Conservation (phyloP, 2,888 invertebrate species). For the Apoda limacodes region DNA sequence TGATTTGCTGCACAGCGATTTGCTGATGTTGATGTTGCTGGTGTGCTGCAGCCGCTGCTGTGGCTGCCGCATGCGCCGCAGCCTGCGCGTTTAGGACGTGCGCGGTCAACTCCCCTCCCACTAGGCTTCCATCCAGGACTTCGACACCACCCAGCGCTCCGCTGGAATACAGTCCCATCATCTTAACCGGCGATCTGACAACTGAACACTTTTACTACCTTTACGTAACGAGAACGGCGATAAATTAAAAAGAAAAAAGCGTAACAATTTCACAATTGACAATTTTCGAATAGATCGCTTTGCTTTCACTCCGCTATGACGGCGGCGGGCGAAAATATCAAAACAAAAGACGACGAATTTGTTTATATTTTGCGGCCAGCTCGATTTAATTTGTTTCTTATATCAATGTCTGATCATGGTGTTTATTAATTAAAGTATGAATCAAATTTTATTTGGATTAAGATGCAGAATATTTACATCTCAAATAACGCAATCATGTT, state of each 20-base stretch:
- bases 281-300: neutral
- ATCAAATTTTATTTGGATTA: too few relatives aligned
- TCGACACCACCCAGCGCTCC: constrained; percentile 68
- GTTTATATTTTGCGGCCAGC: neutral
- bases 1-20: constrained; percentile 54
- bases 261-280: too few relatives aligned
- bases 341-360: neutral
- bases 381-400: neutral
- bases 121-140: constrained; percentile 53
- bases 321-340: neutral
- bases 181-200: constrained; percentile 45
- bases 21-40: constrained; percentile 53
- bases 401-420: too few relatives aligned
- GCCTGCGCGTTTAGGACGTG: constrained; percentile 60
- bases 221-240: constrained; percentile 15
- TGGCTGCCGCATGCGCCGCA: constrained; percentile 60
- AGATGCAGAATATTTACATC: too few relatives aligned
- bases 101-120: constrained; percentile 53
- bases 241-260: neutral
- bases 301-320: neutral
- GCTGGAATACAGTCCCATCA: constrained; percentile 66
- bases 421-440: too few relatives aligned
- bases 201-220: constrained; percentile 13
- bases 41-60: constrained; percentile 49
- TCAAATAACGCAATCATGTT: too few relatives aligned